phyloP scores from a whole-genome alignment of 1,140 invertebrate genomes.

The Drosophila ironensis region DNA sequence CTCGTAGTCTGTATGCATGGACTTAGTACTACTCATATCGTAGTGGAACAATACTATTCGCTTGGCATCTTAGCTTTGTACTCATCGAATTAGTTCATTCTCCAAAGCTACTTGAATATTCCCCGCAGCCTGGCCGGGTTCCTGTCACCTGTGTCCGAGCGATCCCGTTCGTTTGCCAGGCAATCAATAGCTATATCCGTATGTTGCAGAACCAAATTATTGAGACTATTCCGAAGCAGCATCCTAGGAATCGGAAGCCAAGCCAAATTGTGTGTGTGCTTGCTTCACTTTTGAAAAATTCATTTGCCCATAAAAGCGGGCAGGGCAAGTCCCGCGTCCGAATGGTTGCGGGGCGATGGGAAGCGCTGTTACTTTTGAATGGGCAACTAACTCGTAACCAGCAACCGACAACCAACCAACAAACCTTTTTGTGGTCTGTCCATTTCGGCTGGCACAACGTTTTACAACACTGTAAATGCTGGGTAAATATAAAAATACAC shows the following conservation, averaged over 20 bases:
- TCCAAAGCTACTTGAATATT: too few species aligned
- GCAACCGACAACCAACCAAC: conserved; percentile 2
- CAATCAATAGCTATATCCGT: conserved; percentile 21
- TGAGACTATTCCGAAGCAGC: background rate
- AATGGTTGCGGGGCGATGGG: background rate
- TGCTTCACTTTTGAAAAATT: conserved; percentile 68
- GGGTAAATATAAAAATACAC: conserved; percentile 77
- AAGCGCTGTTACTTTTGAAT: conserved; percentile 61
- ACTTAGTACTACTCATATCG: too few species aligned
- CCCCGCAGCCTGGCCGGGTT: background rate
- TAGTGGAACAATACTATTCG: too few species aligned
- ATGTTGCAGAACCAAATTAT: conserved; percentile 1
- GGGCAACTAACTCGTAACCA: conserved; percentile 69
- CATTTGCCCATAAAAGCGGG: conserved; percentile 71
- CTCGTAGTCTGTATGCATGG: too few species aligned
- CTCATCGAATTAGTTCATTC: too few species aligned
- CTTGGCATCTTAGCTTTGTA: too few species aligned
- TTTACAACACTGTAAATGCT: conserved; percentile 76
- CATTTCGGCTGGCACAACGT: too few species aligned
- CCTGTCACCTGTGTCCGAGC: background rate
- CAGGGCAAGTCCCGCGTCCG: background rate
- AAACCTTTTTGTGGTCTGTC: conserved; percentile 70
- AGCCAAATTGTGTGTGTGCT: conserved; percentile 63
- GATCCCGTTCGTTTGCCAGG: too few species aligned
- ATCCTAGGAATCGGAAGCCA: conserved; percentile 64